These are phyloP conservation scores for Brachionichthys hirsutus DNA, from an alignment of 2,113 vertebrate genomes.

Conservation along the genomic window DNA sequence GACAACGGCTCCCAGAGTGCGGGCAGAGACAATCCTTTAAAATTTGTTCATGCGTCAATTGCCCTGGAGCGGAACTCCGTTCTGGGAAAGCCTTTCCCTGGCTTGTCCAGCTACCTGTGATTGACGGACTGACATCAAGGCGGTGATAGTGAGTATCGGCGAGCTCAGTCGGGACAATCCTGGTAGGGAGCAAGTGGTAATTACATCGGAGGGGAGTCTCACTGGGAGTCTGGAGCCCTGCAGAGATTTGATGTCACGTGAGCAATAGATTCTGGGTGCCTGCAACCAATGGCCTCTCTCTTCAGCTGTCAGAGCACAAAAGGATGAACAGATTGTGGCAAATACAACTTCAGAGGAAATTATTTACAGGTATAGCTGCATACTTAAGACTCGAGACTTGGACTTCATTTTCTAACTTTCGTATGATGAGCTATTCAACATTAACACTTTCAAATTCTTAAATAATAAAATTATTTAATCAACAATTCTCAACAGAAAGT, in stretches of 20 bases:
- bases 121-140: slow-evolving; percentile 23
- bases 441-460: too few species aligned
- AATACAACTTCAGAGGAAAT: slow-evolving; percentile 39
- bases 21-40: slow-evolving; percentile 58
- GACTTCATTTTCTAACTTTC: slow-evolving; percentile 36
- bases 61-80: slow-evolving; percentile 26
- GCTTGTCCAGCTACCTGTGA: slow-evolving; percentile 43
- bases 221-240: slow-evolving; percentile 49
- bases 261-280: slow-evolving; percentile 53
- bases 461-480: too few species aligned
- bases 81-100: slow-evolving; percentile 34
- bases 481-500: too few species aligned
- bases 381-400: slow-evolving; percentile 26
- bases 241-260: slow-evolving; percentile 57
- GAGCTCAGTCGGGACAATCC: slow-evolving; percentile 48
- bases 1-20: slow-evolving; percentile 51
- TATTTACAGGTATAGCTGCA: slow-evolving; percentile 34
- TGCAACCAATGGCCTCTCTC: slow-evolving; percentile 52
- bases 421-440: slow-evolving; percentile 47
- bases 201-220: slow-evolving; percentile 48
- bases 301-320: slow-evolving; percentile 40
- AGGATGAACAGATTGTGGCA: slow-evolving; percentile 17
- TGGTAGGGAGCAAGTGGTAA: slow-evolving; percentile 61
- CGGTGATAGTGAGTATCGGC: slow-evolving; percentile 59
- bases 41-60: slow-evolving; percentile 54